Conservation (phyloP, 2,888 invertebrate species). For the Acronicta leporina region DNA sequence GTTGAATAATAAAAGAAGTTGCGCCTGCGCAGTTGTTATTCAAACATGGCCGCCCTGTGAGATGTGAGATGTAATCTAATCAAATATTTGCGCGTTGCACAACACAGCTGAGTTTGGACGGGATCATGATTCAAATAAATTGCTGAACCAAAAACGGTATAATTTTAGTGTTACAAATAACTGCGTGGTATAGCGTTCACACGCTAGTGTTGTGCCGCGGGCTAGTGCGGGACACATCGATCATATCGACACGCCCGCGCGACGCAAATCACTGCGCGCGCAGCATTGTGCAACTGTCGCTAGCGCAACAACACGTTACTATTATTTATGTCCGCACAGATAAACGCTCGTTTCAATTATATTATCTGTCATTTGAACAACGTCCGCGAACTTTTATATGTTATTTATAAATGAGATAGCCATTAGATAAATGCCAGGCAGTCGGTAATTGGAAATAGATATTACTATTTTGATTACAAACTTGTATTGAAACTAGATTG, state of each 20-base stretch:
- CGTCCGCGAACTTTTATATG: slow-evolving; percentile 34
- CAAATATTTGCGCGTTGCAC: slow-evolving; percentile 56
- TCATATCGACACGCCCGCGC: slow-evolving; percentile 53
- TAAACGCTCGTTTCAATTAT: slow-evolving; percentile 40
- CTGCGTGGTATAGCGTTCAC: slow-evolving; percentile 58
- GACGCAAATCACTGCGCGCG: slow-evolving; percentile 27
- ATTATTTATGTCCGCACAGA: slow-evolving; percentile 21
- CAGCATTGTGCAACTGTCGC: slow-evolving; percentile 54
- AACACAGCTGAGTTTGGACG: slow-evolving; percentile 54
- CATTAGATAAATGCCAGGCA: slow-evolving; percentile 23
- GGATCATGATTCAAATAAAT: slow-evolving; percentile 67
- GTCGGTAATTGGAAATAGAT: slow-evolving; percentile 41
- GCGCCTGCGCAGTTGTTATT: slow-evolving; percentile 30
- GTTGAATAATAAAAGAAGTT: slow-evolving; percentile 43
- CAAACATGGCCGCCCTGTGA: slow-evolving; percentile 35
- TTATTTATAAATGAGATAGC: too few species aligned
- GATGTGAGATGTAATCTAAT: slow-evolving; percentile 49
- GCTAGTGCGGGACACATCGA: slow-evolving; percentile 54
- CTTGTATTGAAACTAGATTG: slow-evolving; percentile 41
- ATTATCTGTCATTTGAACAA: slow-evolving; percentile 35
- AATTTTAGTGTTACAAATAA: slow-evolving; percentile 64
- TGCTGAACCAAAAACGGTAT: slow-evolving; percentile 65
- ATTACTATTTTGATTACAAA: slow-evolving; percentile 51
- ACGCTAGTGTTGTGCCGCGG: slow-evolving; percentile 57
- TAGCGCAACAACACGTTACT: neutral